These are phyloP conservation scores for Actenoides hombroni DNA, from an alignment of 2,113 vertebrate genomes.

Conservation along the genomic window DNA sequence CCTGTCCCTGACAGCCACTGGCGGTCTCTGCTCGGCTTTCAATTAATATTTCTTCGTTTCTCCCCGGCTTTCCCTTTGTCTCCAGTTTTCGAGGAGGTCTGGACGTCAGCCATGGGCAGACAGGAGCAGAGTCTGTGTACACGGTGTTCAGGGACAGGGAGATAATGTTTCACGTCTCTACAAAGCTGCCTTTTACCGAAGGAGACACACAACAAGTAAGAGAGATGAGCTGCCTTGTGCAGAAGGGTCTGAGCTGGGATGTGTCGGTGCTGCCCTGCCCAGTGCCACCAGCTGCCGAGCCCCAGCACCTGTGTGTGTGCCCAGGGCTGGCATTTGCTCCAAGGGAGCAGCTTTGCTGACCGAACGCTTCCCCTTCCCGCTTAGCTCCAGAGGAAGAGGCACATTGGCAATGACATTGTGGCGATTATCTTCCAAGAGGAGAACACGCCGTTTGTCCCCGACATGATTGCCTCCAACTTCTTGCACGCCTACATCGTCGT, in stretches of 20 bases:
- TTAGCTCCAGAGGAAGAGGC: conserved; percentile 94
- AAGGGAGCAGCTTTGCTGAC: background rate
- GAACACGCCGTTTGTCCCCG: conserved; percentile 91
- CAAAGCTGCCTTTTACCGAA: conserved; percentile 92
- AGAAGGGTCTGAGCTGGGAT: background rate
- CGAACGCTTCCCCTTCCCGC: background rate
- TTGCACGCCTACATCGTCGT: conserved; percentile 92
- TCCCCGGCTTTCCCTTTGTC: background rate
- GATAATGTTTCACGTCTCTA: conserved; percentile 97
- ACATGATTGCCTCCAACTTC: conserved; percentile 98
- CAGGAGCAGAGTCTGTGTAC: conserved; percentile 90
- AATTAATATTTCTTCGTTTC: background rate
- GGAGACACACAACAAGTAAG: conserved; percentile 91
- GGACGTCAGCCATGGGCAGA: conserved; percentile 93
- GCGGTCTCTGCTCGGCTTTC: background rate
- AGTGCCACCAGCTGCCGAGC: background rate
- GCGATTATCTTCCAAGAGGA: conserved; percentile 93
- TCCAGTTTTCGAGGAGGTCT: conserved; percentile 91
- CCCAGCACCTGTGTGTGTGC: background rate
- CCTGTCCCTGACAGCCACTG: background rate
- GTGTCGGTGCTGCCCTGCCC: background rate
- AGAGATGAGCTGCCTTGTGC: background rate
- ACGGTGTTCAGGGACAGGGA: conserved; percentile 89
- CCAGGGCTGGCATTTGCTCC: fast-evolving
- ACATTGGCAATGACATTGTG: conserved; percentile 96